Conservation (phyloP, 2,888 invertebrate species). For the Dynastes maya region DNA sequence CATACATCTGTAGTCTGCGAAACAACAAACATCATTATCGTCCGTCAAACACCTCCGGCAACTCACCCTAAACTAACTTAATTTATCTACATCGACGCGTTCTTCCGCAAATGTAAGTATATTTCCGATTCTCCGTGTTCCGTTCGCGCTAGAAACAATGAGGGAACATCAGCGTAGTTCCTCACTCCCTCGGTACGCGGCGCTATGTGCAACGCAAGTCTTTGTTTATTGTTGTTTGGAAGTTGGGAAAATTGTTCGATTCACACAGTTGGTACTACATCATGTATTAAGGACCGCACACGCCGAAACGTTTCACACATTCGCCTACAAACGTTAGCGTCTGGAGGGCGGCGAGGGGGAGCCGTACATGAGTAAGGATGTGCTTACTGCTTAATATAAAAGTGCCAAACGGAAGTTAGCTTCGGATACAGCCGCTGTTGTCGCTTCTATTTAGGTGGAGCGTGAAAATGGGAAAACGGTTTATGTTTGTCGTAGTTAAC, state of each 20-base stretch:
- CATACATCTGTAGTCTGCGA: slow-evolving; percentile 39
- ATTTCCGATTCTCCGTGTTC: slow-evolving; percentile 13
- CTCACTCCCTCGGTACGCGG: neutral
- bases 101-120: slow-evolving; percentile 39
- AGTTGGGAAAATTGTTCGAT: slow-evolving; percentile 38
- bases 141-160: neutral
- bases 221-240: slow-evolving; percentile 38
- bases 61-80: slow-evolving; percentile 51
- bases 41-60: slow-evolving; percentile 25
- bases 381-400: neutral
- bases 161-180: neutral
- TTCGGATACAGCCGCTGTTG: too few species aligned
- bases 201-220: neutral
- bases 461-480: too few species aligned
- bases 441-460: too few species aligned
- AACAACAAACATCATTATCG: slow-evolving; percentile 52
- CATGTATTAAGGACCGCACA: slow-evolving; percentile 28
- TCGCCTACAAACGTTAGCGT: neutral
- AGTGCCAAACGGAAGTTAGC: neutral
- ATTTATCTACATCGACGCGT: slow-evolving; percentile 49
- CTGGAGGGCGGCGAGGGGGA: neutral
- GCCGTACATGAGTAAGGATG: neutral
- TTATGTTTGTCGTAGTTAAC: too few species aligned
- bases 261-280: slow-evolving; percentile 34
- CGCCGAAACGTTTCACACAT: neutral